These are phyloP conservation scores for Bombus superbus DNA, from an alignment of 1,140 invertebrate genomes.

Conservation along the genomic window DNA sequence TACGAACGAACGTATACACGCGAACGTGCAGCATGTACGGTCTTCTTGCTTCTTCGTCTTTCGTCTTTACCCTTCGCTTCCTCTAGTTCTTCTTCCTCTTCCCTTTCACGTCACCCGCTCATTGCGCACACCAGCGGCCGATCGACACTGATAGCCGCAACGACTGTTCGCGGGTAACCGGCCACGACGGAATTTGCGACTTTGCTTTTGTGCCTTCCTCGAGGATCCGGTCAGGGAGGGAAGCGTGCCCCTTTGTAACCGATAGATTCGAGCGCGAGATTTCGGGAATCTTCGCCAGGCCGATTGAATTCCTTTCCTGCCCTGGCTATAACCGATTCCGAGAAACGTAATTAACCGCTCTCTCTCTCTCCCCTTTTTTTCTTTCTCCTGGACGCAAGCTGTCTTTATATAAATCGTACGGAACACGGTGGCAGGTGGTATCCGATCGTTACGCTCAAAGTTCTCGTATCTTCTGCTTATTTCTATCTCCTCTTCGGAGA, in stretches of 20 bases:
- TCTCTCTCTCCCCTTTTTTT: background rate
- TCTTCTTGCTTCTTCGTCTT: background rate
- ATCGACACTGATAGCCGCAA: constrained; percentile 77
- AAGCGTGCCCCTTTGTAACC: constrained; percentile 35
- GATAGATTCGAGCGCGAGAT: constrained; percentile 39
- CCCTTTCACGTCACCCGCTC: constrained; percentile 53
- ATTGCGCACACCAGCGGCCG: constrained; percentile 56
- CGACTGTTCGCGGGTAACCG: constrained; percentile 51
- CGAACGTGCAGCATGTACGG: too few species aligned
- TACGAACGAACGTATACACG: background rate
- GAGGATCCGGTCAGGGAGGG: background rate
- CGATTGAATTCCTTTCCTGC: constrained; percentile 22
- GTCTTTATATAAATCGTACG: constrained; percentile 3
- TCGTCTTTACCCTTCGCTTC: background rate
- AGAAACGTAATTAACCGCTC: constrained; percentile 25
- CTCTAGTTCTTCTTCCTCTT: constrained; percentile 18
- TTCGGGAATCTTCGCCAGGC: constrained; percentile 29
- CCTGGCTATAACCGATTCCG: background rate
- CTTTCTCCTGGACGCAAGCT: background rate
- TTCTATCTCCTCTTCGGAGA: background rate
- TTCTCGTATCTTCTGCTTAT: background rate
- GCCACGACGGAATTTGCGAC: constrained; percentile 69
- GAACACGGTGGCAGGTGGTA: background rate
- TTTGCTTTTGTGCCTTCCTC: constrained; percentile 48
- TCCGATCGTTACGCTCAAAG: background rate